Conservation (phyloP, 2,113 vertebrate genomes). For the Channa maculata region DNA sequence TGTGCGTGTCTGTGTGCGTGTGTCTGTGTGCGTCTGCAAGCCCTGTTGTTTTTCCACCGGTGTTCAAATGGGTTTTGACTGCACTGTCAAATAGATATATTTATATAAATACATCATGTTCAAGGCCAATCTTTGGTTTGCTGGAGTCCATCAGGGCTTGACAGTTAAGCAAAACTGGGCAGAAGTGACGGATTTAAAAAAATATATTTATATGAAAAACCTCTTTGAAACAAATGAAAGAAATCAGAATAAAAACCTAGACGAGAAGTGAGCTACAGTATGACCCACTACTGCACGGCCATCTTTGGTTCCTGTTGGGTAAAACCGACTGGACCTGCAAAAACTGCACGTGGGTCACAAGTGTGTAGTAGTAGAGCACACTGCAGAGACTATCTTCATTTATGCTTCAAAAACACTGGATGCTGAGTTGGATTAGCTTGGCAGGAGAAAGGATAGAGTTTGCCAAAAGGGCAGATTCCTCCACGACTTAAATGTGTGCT, state of each 20-base stretch:
- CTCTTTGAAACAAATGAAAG: conserved; percentile 40
- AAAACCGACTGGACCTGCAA: conserved; percentile 65
- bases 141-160: conserved; percentile 80
- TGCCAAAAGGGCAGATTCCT: conserved; percentile 51
- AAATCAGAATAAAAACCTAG: conserved; percentile 45
- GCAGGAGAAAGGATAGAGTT: conserved; percentile 63
- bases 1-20: conserved; percentile 35
- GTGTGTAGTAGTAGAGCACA: conserved; percentile 73
- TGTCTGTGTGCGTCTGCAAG: conserved; percentile 50
- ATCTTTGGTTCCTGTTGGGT: conserved; percentile 83
- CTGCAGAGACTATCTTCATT: conserved; percentile 84
- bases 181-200: conserved; percentile 51
- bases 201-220: conserved; percentile 20
- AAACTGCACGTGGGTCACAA: conserved; percentile 65
- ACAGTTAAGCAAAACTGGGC: conserved; percentile 69
- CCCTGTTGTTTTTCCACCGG: conserved; percentile 83
- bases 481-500: conserved; percentile 57
- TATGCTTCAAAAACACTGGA: conserved; percentile 84
- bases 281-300: conserved; percentile 85
- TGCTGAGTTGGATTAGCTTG: conserved; percentile 79
- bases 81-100: conserved; percentile 63
- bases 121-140: conserved; percentile 99
- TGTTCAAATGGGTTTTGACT: conserved; percentile 81
- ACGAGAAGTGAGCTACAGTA: conserved; percentile 75
- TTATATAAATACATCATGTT: conserved; percentile 60